These are phyloP conservation scores for Halichoeres trimaculatus DNA, from an alignment of 2,113 vertebrate species.

Conservation along the genomic window DNA sequence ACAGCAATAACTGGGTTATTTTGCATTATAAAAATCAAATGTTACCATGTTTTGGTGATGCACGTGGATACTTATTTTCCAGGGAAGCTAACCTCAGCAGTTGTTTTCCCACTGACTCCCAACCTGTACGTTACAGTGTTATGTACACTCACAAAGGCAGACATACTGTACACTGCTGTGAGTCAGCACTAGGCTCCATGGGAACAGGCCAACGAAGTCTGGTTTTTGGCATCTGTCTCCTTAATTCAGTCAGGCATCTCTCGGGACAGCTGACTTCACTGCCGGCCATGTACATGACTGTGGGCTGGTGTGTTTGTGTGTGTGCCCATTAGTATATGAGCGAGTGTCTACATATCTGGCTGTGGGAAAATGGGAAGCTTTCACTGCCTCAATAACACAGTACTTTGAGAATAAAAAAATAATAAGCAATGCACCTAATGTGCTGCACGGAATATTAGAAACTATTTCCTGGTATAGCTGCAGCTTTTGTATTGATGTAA, in stretches of 20 bases:
- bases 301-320: background rate
- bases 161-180: constrained; percentile 40
- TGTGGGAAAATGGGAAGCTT: background rate
- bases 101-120: background rate
- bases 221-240: constrained; percentile 59
- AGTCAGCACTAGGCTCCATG: constrained; percentile 56
- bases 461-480: background rate
- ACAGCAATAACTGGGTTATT: background rate
- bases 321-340: background rate
- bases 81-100: no score
- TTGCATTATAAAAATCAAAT: background rate
- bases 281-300: constrained; percentile 38
- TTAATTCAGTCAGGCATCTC: constrained; percentile 72
- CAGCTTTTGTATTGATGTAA: background rate
- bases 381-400: constrained; percentile 8
- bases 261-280: constrained; percentile 54
- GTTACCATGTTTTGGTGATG: no score
- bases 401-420: background rate
- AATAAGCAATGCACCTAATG: background rate
- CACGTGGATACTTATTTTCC: no score
- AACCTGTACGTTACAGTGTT: constrained; percentile 10
- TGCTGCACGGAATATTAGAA: background rate
- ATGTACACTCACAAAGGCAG: constrained; percentile 16
- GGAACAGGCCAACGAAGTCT: constrained; percentile 47
- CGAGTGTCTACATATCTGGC: background rate